Base-by-base conservation (phyloP, 2,888 invertebrate species). In the Drosophila birchii region DNA sequence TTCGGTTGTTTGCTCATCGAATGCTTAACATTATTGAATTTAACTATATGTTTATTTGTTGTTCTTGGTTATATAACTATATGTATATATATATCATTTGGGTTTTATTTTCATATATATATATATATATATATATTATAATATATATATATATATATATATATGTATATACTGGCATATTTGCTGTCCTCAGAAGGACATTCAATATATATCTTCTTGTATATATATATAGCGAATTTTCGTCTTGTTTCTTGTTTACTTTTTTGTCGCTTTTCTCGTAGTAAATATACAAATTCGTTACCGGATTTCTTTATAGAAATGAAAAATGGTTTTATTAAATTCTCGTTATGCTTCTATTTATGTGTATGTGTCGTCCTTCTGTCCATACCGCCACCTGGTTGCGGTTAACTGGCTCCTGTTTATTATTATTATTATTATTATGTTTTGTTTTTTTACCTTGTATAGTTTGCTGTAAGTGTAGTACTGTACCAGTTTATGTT, bases 391-490 rank as follows among this genome's bases (percentile, higher is more conserved):
- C 45, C 26, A 9, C 36, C 58, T 67, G 44, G 51, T 55, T 56
- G 56, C 32, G 36, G 58, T 57, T 62, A 34, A 18, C 62, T 61
- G 59, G 36, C 51, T 53, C 66, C 62, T 54, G 53, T 79, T 67
- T 71, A 79, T 81, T 72, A 62, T 56, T 71, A 55, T 72, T 55
- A 64, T 62, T 32, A 32, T 32, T n/a, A n/a, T n/a, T n/a, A 11
- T 32, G 12, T 16, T 57, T 51, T 58, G 6, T 29, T 29, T 29
- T 29, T 74, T 86, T 86, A 88, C 85, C 85, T 86, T 86, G 85
- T 86, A 86, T 86, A 85, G 85, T 85, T 85, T 85, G 78, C 88
- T 86, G 85, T 88, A 85, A 88, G 88, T 85, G 88, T 84, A 83
- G 86, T 86, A 72, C 83, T 81, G 84, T 79, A 78, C 78, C 80